phyloP scores from a whole-genome alignment of 1,140 invertebrate species.

The Eurytemora carolleeae region DNA sequence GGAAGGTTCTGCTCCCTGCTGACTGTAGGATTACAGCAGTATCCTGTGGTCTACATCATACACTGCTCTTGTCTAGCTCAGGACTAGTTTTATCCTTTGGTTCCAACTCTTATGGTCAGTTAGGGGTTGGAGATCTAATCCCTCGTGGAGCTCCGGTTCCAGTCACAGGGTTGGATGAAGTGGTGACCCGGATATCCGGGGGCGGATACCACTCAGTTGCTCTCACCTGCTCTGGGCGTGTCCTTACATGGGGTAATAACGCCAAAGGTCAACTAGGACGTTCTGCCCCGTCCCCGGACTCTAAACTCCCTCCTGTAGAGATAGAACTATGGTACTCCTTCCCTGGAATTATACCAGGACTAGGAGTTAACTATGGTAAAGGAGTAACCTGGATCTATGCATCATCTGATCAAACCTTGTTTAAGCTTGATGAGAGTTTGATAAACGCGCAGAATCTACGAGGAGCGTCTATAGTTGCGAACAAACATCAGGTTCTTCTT shows the following conservation, averaged over 20 bases:
- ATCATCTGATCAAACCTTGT: conserved; percentile 79
- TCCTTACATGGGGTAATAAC: conserved; percentile 80
- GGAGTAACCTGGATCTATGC: conserved; percentile 81
- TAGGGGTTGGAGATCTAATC: conserved; percentile 64
- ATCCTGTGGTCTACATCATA: conserved; percentile 73
- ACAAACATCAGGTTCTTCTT: conserved; percentile 46
- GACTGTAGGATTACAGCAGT: conserved; percentile 34
- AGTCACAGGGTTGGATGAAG: conserved; percentile 27
- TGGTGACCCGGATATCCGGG: conserved; percentile 40
- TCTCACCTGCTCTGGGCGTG: conserved; percentile 66
- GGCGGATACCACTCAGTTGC: conserved; percentile 87
- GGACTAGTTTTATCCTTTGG: conserved; percentile 59
- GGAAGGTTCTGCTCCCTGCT: background rate
- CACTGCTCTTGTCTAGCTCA: conserved; percentile 37
- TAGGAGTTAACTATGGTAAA: conserved; percentile 50
- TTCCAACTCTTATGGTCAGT: conserved; percentile 80
- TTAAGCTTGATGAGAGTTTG: conserved; percentile 75
- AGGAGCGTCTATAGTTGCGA: conserved; percentile 67
- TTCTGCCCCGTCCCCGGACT: conserved; percentile 20
- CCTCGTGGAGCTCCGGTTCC: conserved; percentile 49
- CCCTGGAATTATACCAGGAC: conserved; percentile 54
- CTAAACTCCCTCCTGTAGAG: conserved; percentile 15
- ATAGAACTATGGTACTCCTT: conserved; percentile 51
- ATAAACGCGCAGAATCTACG: conserved; percentile 70
- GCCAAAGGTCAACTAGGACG: conserved; percentile 81